Evolutionary conservation across 1,140 invertebrate species (phyloP).

Genomic region (Cataglyphis hispanica): DNA sequence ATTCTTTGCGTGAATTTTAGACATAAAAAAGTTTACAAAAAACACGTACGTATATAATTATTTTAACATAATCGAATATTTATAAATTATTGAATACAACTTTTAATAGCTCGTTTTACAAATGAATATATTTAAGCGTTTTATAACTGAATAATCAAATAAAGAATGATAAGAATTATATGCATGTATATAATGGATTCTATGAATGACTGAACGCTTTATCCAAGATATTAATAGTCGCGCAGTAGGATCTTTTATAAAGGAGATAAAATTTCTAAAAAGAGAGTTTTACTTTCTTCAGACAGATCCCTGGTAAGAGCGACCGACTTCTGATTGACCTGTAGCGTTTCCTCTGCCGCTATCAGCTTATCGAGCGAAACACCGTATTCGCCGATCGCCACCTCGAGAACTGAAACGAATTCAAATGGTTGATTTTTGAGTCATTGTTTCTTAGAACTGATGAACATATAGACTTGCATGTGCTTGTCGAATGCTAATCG

Average conservation of each 20-base stretch:
- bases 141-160: not conserved
- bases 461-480: not conserved
- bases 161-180: not conserved
- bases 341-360: constrained; percentile 86
- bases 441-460: not conserved
- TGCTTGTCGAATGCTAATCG: constrained; percentile 4
- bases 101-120: too few relatives aligned
- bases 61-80: too few relatives aligned
- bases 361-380: constrained; percentile 88
- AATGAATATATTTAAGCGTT: too few relatives aligned
- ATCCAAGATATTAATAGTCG: not conserved
- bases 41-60: too few relatives aligned
- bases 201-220: not conserved
- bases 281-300: constrained; percentile 66
- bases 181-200: not conserved
- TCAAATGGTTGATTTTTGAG: not conserved
- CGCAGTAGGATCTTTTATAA: not conserved
- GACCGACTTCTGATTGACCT: constrained; percentile 81
- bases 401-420: constrained; percentile 91
- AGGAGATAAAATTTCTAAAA: constrained; percentile 1
- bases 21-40: too few relatives aligned
- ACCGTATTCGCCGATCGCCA: constrained; percentile 91
- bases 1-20: too few relatives aligned
- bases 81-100: too few relatives aligned
- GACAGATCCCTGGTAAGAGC: constrained; percentile 1